These are phyloP conservation scores for Sebastes itinus DNA, from an alignment of 2,797 vertebrate species.

Conservation along the genomic window DNA sequence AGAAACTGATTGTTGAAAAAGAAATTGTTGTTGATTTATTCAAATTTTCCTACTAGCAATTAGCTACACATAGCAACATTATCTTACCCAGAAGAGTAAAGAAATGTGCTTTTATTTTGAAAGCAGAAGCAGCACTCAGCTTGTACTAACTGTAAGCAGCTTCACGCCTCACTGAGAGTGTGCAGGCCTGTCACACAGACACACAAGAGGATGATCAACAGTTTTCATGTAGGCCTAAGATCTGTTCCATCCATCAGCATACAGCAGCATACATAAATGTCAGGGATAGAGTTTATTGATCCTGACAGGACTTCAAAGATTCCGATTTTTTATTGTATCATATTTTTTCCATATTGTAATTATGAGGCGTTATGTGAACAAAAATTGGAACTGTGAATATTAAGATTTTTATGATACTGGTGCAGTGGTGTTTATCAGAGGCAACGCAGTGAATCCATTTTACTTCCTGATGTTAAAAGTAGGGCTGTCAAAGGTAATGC, in stretches of 20 bases:
- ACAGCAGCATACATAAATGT: neutral
- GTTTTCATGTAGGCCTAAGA: neutral
- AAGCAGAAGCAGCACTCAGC: neutral
- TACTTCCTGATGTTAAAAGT: neutral
- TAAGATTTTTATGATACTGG: neutral
- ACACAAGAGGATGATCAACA: neutral
- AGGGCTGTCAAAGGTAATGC: too few relatives aligned
- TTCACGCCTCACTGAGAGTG: neutral
- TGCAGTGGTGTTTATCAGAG: neutral
- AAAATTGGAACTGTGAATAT: neutral
- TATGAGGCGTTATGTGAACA: neutral
- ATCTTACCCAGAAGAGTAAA: neutral
- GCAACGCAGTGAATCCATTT: neutral
- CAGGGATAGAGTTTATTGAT: neutral
- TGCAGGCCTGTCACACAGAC: neutral
- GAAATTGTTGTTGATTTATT: neutral
- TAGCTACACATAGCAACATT: neutral
- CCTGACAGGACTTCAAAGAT: neutral
- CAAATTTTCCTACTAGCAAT: neutral
- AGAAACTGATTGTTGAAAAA: neutral
- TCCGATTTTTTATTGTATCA: too few relatives aligned
- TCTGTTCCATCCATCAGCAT: neutral
- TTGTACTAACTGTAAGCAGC: neutral
- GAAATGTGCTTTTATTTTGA: conserved; percentile 18
- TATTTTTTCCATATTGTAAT: too few relatives aligned